Base-by-base conservation (phyloP, 2,797 vertebrate genomes). In the Crax fasciolata region DNA sequence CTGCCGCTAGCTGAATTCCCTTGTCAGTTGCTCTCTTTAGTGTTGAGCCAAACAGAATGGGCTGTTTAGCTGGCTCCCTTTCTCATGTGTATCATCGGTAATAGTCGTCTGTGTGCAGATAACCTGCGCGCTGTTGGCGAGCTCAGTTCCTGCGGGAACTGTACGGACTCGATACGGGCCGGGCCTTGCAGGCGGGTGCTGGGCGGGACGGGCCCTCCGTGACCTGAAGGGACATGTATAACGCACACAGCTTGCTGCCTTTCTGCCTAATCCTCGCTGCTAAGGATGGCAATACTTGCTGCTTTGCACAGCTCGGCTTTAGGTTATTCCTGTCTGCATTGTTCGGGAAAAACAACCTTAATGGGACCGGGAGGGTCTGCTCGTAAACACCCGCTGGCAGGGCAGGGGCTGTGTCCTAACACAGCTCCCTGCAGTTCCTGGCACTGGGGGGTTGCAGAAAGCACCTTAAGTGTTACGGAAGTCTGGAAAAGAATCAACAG, bases 381-480 rank as follows among this genome's bases (percentile, higher is more conserved):
- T 89, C 76, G 91, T 92, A 92, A 96, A 94, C 35, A 92, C 92
- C 81, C 89, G n/a, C 76, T 49, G 92, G 62, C 67, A 91, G 87
- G 90, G 77, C 82, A 78, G 61, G 93, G 63, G 75, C 75, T 67
- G 27, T 76, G 70, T 65, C 76, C 84, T 94, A 79, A 76, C 27
- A 52, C 87, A 94, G 90, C 89, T 88, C 76, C 10, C 0, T 76
- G 65, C 94, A 89, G 87, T 89, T 91, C 84, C 79, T 90, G n/a
- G 5, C 23, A 49, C 4, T 5, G 54, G 48, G 73, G 71, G 55
- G 80, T 94, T 93, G 76, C 54, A 85, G 87, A 94, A 92, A 87
- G 54, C 72, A 89, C 65, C 84, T 90, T 88, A 95, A 93, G 84
- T 95, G 66, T 72, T 90, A 51, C 13, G 80, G 70, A 89, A 89